Conservation (phyloP, 37 sponge, comb jelly and placozoan species). For the Theonella swinhoei region DNA sequence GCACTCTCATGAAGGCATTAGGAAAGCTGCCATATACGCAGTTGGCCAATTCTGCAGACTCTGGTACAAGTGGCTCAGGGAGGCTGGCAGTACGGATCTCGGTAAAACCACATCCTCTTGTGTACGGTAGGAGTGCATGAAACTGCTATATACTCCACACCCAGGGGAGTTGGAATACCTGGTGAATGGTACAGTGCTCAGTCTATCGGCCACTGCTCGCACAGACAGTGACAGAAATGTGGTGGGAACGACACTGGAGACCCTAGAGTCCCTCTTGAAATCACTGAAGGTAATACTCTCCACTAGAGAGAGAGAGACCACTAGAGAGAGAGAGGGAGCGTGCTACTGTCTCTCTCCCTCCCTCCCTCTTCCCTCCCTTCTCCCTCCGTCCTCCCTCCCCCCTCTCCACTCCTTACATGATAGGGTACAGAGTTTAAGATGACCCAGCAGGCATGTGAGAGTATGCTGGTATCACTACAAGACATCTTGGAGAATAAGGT, state of each 20-base stretch:
- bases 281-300: conserved; percentile 28
- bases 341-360: background rate
- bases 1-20: conserved; percentile 50
- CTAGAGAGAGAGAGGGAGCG: background rate
- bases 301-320: background rate
- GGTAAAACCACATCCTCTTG: no score
- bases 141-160: background rate
- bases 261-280: conserved; percentile 52
- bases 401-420: background rate
- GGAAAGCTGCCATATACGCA: conserved; percentile 57
- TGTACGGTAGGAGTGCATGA: background rate
- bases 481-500: conserved; percentile 60
- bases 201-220: conserved; percentile 47
- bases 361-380: background rate
- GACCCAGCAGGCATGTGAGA: conserved; percentile 11
- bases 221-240: conserved; percentile 67
- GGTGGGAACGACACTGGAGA: conserved; percentile 57
- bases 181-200: conserved; percentile 52
- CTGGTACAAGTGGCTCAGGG: conserved; percentile 31
- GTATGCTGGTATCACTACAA: conserved; percentile 57
- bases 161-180: conserved; percentile 51
- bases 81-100: conserved; percentile 1
- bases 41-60: conserved; percentile 36
- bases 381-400: background rate
- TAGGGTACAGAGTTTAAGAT: conserved; percentile 1